phyloP scores from a whole-genome alignment of 37 sponge, comb jelly and placozoan genomes.

The Cliona cf. orientalis region DNA sequence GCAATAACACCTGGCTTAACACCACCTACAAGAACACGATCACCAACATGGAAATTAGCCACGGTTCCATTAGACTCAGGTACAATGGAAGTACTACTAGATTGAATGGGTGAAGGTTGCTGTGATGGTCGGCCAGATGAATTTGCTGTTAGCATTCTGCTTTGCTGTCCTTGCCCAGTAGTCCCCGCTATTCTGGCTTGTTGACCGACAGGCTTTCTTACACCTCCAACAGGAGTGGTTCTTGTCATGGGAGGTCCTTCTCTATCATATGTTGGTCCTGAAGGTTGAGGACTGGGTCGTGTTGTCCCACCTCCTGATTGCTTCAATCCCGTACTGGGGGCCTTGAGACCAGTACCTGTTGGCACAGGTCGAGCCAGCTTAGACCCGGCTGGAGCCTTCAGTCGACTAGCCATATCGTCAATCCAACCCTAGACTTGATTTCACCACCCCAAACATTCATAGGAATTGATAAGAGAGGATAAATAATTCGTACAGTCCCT shows the following conservation, averaged over 20 bases:
- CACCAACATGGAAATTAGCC: constrained; percentile 45
- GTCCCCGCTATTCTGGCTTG: neutral
- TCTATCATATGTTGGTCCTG: neutral
- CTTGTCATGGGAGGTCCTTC: constrained; percentile 1
- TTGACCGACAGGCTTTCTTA: neutral
- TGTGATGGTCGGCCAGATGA: neutral
- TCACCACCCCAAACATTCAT: too few species aligned
- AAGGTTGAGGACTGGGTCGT: neutral
- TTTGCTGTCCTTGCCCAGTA: neutral
- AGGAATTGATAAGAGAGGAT: too few species aligned
- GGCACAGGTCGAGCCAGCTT: constrained; percentile 31
- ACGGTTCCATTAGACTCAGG: neutral
- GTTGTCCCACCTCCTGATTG: neutral
- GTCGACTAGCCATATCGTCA: constrained; percentile 32
- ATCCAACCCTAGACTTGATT: too few species aligned
- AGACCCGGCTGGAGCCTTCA: constrained; percentile 15
- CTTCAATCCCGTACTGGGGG: neutral
- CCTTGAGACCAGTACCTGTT: neutral
- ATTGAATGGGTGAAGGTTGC: neutral
- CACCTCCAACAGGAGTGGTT: neutral
- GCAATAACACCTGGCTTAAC: constrained; percentile 75
- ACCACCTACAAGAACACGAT: constrained; percentile 68
- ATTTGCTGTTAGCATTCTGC: neutral
- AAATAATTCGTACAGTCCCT: too few species aligned
- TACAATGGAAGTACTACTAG: neutral